Percentiles rank a stretch among this genome's conserved stretches.
These are phyloP conservation scores for Pseudomyrmex dendroicus DNA, from an alignment of 1,140 invertebrate genomes.

Conservation along the genomic window DNA sequence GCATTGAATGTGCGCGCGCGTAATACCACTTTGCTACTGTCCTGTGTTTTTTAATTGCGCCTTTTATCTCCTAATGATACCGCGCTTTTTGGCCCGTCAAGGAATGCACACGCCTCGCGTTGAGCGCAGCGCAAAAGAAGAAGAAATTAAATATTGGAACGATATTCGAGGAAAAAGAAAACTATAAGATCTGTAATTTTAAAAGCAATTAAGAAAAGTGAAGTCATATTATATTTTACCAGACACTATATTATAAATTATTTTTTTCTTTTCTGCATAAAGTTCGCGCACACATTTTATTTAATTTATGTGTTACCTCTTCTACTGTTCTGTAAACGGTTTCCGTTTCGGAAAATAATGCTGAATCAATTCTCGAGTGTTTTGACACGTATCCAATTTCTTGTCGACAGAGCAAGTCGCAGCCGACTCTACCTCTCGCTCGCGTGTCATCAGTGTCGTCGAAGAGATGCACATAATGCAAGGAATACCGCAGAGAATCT, in stretches of 20 bases:
- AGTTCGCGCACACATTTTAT: neutral
- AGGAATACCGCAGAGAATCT: constrained; percentile 17
- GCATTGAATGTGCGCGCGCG: neutral
- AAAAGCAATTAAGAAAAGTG: too few species aligned
- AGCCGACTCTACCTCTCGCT: neutral
- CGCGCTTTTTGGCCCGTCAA: neutral
- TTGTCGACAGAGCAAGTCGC: constrained; percentile 27
- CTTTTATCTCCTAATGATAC: constrained; percentile 27
- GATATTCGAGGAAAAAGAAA: neutral
- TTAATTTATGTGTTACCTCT: neutral
- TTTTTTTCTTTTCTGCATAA: too few species aligned
- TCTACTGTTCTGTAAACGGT: neutral
- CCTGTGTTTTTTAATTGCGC: constrained; percentile 44
- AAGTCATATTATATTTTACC: too few species aligned
- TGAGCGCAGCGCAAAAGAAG: neutral
- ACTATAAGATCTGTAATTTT: too few species aligned
- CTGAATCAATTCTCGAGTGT: constrained; percentile 26
- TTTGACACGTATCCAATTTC: constrained; percentile 34
- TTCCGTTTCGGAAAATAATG: constrained; percentile 9
- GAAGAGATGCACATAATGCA: constrained; percentile 39
- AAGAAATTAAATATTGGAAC: constrained; percentile 1
- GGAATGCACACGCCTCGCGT: neutral
- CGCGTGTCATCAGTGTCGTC: neutral
- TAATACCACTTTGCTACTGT: neutral
- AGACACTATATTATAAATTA: too few species aligned